Conservation (phyloP, 2,113 vertebrate genomes). For the Gadus macrocephalus region DNA sequence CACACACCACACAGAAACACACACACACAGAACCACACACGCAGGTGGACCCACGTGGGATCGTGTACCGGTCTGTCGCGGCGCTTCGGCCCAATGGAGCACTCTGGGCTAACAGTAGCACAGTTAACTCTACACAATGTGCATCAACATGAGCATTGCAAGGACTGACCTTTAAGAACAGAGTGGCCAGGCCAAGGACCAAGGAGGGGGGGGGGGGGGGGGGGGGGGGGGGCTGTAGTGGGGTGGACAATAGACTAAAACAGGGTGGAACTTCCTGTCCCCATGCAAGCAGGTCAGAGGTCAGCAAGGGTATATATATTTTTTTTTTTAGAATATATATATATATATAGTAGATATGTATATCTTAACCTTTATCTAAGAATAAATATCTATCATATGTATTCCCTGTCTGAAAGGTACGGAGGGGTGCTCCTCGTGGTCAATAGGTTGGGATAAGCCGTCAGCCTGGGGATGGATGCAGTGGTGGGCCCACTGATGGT, state of each 20-base stretch:
- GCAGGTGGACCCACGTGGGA: too few species aligned
- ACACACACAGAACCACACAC: not conserved
- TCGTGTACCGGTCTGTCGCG: too few species aligned
- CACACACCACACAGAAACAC: not conserved
- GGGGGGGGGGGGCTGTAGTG: conserved; percentile 46
- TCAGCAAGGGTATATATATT: conserved; percentile 30
- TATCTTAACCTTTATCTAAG: too few species aligned
- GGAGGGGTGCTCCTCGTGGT: too few species aligned
- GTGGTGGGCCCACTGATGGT: too few species aligned
- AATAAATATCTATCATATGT: too few species aligned
- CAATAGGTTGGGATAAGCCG: not conserved
- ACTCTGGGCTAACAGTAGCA: too few species aligned
- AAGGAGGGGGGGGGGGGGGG: conserved; percentile 47
- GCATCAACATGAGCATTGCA: conserved; percentile 2
- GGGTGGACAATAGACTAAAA: conserved; percentile 65
- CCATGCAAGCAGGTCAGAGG: conserved; percentile 66
- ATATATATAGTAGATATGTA: too few species aligned
- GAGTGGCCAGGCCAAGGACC: conserved; percentile 15
- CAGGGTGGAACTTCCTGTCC: conserved; percentile 74
- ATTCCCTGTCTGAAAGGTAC: too few species aligned
- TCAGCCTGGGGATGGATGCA: not conserved
- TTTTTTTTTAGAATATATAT: too few species aligned
- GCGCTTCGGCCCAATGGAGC: too few species aligned
- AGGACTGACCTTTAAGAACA: conserved; percentile 2
- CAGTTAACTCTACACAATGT: not conserved